Conservation (phyloP, 2,888 invertebrate genomes). For the Meteorus colon region DNA sequence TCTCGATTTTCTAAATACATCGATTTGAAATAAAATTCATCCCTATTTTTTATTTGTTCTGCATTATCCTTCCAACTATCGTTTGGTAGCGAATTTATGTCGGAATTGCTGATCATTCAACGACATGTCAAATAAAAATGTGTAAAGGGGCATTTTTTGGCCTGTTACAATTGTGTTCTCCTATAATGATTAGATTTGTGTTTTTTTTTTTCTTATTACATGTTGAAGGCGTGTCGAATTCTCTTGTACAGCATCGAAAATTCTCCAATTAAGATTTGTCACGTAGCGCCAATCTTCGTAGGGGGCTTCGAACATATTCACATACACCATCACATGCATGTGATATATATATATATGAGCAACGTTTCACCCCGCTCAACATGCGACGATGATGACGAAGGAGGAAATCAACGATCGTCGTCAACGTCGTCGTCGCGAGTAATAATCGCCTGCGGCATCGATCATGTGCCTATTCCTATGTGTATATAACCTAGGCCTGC, state of each 20-base stretch:
- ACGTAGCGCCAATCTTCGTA: conserved; percentile 74
- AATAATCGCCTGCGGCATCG: conserved; percentile 69
- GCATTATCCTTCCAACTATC: too few relatives aligned
- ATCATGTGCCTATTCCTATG: conserved; percentile 57
- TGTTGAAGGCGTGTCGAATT: conserved; percentile 22
- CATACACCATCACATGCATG: conserved; percentile 68
- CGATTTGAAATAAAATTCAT: too few relatives aligned
- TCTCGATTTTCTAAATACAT: too few relatives aligned
- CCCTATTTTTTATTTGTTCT: too few relatives aligned
- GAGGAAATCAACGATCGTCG: conserved; percentile 66
- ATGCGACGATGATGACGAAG: conserved; percentile 85
- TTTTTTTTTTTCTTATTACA: conserved; percentile 28
- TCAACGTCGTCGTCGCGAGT: conserved; percentile 57
- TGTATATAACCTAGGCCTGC: background rate
- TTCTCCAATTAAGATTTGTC: conserved; percentile 71
- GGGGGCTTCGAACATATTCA: conserved; percentile 75
- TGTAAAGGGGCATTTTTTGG: too few relatives aligned
- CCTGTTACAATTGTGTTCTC: too few relatives aligned
- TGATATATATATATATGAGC: background rate
- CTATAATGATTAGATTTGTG: conserved; percentile 16
- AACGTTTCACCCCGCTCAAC: conserved; percentile 75
- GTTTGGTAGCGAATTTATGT: too few relatives aligned
- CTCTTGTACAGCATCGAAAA: conserved; percentile 52
- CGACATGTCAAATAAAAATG: too few relatives aligned
- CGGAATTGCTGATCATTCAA: too few relatives aligned